phyloP scores from a whole-genome alignment of 2,113 vertebrate genomes.

The Campylorhamphus procurvoides region DNA sequence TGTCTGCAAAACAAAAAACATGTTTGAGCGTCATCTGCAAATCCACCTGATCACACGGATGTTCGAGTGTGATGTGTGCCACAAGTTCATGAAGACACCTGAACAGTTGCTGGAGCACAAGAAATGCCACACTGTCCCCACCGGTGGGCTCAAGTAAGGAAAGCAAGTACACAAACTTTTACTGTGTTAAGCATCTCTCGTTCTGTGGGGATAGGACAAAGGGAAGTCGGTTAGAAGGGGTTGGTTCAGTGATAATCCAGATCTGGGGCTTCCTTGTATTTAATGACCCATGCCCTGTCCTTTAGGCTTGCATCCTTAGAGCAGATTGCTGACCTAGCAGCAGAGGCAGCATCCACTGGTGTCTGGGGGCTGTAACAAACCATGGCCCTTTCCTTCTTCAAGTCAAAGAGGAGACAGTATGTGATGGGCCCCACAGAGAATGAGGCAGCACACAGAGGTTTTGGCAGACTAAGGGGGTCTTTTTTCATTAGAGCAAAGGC shows the following conservation, averaged over 20 bases:
- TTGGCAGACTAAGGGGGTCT: neutral
- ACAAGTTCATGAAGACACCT: conserved; percentile 99
- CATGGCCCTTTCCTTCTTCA: neutral
- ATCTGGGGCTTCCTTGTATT: neutral
- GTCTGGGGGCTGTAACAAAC: neutral
- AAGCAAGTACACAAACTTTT: conserved; percentile 98
- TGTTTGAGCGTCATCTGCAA: conserved; percentile 98
- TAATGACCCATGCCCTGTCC: neutral
- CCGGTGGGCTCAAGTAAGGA: conserved; percentile 99
- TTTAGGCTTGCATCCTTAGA: neutral
- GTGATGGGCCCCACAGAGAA: neutral
- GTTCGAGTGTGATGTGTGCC: conserved; percentile 99
- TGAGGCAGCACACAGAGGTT: neutral
- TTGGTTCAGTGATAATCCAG: neutral
- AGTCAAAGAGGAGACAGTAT: neutral
- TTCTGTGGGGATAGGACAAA: neutral
- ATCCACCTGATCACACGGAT: conserved; percentile 99
- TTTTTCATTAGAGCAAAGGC: neutral
- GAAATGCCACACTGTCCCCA: conserved; percentile 98
- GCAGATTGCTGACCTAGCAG: neutral
- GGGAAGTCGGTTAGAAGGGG: neutral
- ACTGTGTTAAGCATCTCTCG: conserved; percentile 77
- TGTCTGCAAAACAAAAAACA: conserved; percentile 97
- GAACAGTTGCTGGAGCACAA: conserved; percentile 99
- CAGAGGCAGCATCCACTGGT: neutral